Conservation (phyloP, 2,113 vertebrate species). For the Vimba vimba region DNA sequence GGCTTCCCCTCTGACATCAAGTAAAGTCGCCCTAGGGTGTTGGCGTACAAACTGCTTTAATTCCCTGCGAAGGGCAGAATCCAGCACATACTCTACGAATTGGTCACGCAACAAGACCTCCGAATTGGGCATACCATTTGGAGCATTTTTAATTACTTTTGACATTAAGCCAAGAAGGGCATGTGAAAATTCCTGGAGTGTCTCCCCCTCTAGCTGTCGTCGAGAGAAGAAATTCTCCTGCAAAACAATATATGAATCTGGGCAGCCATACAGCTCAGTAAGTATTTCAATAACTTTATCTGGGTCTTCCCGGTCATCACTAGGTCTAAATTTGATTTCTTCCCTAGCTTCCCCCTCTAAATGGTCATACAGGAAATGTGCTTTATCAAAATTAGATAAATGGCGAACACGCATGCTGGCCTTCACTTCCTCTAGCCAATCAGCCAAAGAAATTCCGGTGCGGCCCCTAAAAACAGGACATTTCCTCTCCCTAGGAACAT, state of each 20-base stretch:
- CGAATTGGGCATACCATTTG: neutral
- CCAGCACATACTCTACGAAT: neutral
- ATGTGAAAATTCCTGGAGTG: neutral
- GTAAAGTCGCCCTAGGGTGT: neutral
- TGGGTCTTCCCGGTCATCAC: neutral
- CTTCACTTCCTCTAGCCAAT: neutral
- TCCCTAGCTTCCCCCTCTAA: neutral
- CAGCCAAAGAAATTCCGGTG: neutral
- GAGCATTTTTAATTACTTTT: neutral
- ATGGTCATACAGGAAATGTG: neutral
- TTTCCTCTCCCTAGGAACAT: neutral
- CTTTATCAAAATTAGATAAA: neutral
- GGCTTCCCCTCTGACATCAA: neutral
- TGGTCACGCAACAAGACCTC: neutral
- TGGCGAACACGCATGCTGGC: neutral
- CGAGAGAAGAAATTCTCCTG: neutral
- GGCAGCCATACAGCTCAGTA: neutral
- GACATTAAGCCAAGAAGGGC: neutral
- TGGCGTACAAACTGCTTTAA: neutral
- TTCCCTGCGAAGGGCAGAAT: neutral
- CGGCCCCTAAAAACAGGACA: neutral
- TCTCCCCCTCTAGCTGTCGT: neutral
- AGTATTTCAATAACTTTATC: neutral
- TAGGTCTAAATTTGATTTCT: neutral
- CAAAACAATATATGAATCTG: neutral